Evolutionary conservation across 2,888 invertebrate species (phyloP).

Genomic region (Ctenicera cuprea): DNA sequence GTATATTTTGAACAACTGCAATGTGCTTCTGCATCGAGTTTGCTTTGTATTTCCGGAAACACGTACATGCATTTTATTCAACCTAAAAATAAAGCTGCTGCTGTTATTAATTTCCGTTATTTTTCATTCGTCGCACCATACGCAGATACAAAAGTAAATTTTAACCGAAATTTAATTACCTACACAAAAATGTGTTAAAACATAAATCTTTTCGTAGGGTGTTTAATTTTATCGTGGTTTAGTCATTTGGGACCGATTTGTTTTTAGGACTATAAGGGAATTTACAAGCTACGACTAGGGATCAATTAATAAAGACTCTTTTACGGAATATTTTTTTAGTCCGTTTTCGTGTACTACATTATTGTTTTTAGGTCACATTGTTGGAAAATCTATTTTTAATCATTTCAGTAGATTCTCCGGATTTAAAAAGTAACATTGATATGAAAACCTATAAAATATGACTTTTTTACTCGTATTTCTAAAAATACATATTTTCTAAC

Average conservation of each 20-base stretch:
- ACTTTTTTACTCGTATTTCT: no score
- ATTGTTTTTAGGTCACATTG: background rate
- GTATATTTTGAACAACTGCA: no score
- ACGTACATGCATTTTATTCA: no score
- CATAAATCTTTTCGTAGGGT: conserved; percentile 31
- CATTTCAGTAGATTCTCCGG: no score
- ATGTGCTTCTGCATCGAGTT: no score
- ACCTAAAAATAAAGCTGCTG: conserved; percentile 1
- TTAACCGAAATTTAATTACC: conserved; percentile 36
- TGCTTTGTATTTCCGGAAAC: no score
- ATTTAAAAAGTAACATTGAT: no score
- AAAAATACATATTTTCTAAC: no score
- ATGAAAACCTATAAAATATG: no score
- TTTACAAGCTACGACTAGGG: background rate
- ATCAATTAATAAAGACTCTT: conserved; percentile 1
- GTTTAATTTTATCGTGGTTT: conserved; percentile 28
- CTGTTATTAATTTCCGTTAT: conserved; percentile 17
- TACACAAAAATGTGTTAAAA: conserved; percentile 30
- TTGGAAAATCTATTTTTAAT: no score
- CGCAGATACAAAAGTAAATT: conserved; percentile 10
- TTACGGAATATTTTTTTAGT: background rate
- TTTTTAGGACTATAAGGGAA: background rate
- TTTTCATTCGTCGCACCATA: conserved; percentile 1
- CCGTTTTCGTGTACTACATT: background rate
- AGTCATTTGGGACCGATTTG: conserved; percentile 2